Base-by-base conservation (phyloP, 2,113 vertebrate species). In the Mungos mungo region DNA sequence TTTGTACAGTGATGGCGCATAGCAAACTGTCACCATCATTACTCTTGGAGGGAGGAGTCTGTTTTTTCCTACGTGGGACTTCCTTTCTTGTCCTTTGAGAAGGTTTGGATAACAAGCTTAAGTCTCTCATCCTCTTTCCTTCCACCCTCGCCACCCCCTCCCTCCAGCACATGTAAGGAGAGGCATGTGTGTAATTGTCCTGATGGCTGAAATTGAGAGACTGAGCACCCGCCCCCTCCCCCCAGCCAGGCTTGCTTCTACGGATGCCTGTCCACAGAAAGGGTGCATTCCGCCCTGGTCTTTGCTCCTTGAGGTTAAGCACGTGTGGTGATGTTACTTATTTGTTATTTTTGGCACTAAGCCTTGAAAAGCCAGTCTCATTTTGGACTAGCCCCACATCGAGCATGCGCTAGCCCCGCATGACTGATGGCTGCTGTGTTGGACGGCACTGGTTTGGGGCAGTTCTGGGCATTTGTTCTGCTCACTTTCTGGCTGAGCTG, bases 361-460 rank as follows among this genome's bases (percentile, higher is more conserved):
- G 50, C 45, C 38, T 68, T 50, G 80, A 41, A 33, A 86, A 16
- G 50, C 45, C 41, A 41, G 41, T 50, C 13, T 35, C 16, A 5
- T 0, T 87, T 25, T 14, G 19, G 35, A 68, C 66, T 31, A 35
- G 15, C 31, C 10, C 7, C 63, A 0, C 60, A 33, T 35, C 31
- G 1, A 10, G 50, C 23, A 41, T n/a, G 41, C 31, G 3, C 3
- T 23, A 0, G 15, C 16, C 21, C 65, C 0, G 0, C 7, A 14
- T 21, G 25, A 7, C 38, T 23, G 13, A 35, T 4, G 8, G 71
- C 19, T 35, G 15, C 41, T 4, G 9, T 38, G 33, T 63, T 80
- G 82, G 81, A 66, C 71, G 66, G 25, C 33, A 41, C 7, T 52
- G 82, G 41, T 80, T 45, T 29, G 25, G n/a, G 82, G 41, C 27